Evolutionary conservation across 2,888 invertebrate species (phyloP).

Genomic region (Acanthosepion pharaonis): DNA sequence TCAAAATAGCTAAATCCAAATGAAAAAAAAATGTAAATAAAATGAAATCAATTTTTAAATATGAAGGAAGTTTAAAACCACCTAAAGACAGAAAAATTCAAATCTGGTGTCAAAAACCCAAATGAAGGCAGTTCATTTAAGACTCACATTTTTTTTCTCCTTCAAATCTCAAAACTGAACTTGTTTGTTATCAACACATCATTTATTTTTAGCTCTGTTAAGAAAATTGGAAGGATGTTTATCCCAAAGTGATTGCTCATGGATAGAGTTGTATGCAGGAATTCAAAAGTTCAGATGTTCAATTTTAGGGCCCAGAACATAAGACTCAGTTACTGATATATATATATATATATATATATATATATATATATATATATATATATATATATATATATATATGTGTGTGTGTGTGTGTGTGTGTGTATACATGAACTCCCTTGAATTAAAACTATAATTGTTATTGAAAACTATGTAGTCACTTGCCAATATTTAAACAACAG

Average conservation of each 20-base stretch:
- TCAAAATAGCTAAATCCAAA: not conserved
- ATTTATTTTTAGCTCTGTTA: not conserved
- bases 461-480: too few relatives aligned
- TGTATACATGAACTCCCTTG: not conserved
- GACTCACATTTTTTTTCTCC: not conserved
- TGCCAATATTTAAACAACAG: too few relatives aligned
- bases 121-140: constrained; percentile 21
- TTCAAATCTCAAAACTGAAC: not conserved
- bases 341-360: not conserved
- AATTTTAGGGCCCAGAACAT: not conserved
- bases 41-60: not conserved
- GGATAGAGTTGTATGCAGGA: not conserved
- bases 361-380: not conserved
- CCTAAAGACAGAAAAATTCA: constrained; percentile 33
- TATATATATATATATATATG: not conserved
- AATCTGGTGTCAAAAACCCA: constrained; percentile 12
- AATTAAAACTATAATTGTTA: too few relatives aligned
- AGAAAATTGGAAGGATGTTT: constrained; percentile 34
- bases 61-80: not conserved
- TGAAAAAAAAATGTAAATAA: not conserved
- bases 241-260: not conserved
- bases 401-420: not conserved
- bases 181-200: constrained; percentile 5
- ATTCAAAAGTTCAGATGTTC: not conserved
- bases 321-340: not conserved